A percentile compares a stretch with the other conserved stretches of the same genome.
These are phyloP conservation scores for Tachina lurida DNA, from an alignment of 2,888 invertebrate species.

Conservation along the genomic window DNA sequence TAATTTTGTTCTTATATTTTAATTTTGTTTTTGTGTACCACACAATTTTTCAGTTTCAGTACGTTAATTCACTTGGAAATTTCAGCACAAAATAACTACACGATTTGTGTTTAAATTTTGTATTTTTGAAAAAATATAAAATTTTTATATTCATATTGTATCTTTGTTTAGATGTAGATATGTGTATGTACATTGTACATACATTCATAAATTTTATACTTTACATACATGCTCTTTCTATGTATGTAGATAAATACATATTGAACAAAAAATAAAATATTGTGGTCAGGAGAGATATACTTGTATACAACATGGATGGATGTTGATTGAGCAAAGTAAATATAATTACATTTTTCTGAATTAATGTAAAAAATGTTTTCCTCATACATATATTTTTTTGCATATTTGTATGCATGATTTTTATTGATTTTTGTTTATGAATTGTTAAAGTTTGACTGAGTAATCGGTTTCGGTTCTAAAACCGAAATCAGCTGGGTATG, in stretches of 20 bases:
- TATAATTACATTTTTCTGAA: conserved; percentile 43
- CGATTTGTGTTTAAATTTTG: conserved; percentile 51
- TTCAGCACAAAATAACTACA: conserved; percentile 67
- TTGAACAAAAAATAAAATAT: conserved; percentile 15
- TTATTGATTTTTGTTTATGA: neutral
- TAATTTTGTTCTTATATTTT: conserved; percentile 5
- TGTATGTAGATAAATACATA: conserved; percentile 11
- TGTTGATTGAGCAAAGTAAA: conserved; percentile 32
- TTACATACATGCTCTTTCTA: neutral
- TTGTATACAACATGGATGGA: conserved; percentile 11
- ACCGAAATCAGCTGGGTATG: too few relatives aligned
- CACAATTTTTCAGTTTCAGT: conserved; percentile 31
- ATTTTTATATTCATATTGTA: conserved; percentile 49
- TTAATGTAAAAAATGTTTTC: conserved; percentile 18
- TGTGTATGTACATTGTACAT: neutral
- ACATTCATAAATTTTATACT: too few relatives aligned
- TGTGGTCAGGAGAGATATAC: conserved; percentile 25
- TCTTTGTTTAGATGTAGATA: conserved; percentile 25
- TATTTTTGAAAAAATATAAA: conserved; percentile 50
- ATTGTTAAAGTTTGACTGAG: neutral
- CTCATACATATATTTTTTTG: neutral
- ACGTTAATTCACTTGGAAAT: conserved; percentile 70
- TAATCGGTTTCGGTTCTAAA: neutral
- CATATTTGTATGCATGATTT: neutral
- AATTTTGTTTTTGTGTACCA: neutral